Conservation (phyloP, 2,797 vertebrate genomes). For the Megalops cyprinoides region DNA sequence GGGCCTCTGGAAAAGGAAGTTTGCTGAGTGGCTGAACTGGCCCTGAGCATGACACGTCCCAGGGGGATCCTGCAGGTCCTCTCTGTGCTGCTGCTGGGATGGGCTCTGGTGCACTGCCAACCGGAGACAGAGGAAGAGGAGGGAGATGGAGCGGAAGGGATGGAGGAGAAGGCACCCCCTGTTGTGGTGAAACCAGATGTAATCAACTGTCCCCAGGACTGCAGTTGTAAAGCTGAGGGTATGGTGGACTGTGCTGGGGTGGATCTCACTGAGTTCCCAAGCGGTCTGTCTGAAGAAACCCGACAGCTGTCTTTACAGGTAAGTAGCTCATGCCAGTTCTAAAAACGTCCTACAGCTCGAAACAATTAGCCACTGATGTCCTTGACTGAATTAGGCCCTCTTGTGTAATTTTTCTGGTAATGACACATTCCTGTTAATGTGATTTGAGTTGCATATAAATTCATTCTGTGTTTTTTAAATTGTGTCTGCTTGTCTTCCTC, state of each 20-base stretch:
- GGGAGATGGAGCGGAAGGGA: conserved; percentile 66
- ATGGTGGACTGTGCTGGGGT: conserved; percentile 93
- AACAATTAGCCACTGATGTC: neutral
- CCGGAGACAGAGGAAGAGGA: conserved; percentile 64
- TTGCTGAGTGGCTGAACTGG: conserved; percentile 43
- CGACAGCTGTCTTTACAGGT: conserved; percentile 93
- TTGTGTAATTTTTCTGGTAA: no score
- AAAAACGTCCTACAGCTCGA: neutral
- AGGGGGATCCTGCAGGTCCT: conserved; percentile 64
- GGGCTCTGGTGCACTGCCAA: conserved; percentile 65
- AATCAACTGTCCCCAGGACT: conserved; percentile 79
- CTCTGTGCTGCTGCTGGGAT: conserved; percentile 69
- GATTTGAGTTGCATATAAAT: neutral
- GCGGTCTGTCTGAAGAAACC: conserved; percentile 76
- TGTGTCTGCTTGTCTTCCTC: conserved; percentile 26
- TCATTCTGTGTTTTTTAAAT: conserved; percentile 14
- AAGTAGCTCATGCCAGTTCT: conserved; percentile 20
- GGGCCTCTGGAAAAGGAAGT: neutral
- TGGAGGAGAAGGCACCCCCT: conserved; percentile 39
- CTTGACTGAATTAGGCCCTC: neutral
- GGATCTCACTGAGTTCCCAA: conserved; percentile 86
- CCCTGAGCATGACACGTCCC: conserved; percentile 65
- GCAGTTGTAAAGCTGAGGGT: conserved; percentile 85
- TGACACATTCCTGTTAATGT: no score
- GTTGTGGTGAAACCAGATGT: conserved; percentile 40